phyloP scores from a whole-genome alignment of 2,113 vertebrate genomes.

The Cebus imitator region DNA sequence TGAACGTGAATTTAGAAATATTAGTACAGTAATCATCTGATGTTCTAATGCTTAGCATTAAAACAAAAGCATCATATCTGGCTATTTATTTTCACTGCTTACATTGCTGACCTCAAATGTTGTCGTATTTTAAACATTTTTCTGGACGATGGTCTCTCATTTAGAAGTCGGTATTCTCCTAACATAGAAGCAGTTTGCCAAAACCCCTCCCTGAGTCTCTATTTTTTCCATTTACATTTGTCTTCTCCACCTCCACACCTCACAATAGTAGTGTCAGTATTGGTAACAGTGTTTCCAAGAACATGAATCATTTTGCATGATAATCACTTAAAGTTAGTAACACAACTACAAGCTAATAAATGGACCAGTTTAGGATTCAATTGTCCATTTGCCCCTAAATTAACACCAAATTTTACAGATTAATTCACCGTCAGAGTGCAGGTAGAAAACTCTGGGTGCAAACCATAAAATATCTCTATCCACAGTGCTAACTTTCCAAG shows the following conservation, averaged over 20 bases:
- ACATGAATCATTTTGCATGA: not conserved
- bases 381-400: slow-evolving; percentile 41
- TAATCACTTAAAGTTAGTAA: slow-evolving; percentile 21
- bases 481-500: not conserved
- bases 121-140: slow-evolving; percentile 16
- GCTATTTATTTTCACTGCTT: not conserved
- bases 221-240: not conserved
- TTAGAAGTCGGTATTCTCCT: not conserved
- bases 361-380: not conserved
- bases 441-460: slow-evolving; percentile 29
- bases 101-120: not conserved
- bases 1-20: slow-evolving; percentile 13
- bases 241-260: not conserved
- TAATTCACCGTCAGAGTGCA: not conserved
- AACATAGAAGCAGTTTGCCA: not conserved
- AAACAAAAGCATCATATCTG: slow-evolving; percentile 1
- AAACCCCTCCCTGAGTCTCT: not conserved
- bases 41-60: not conserved
- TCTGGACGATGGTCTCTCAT: not conserved
- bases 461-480: slow-evolving; percentile 1
- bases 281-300: not conserved
- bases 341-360: slow-evolving; percentile 2
- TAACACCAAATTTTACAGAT: slow-evolving; percentile 53
- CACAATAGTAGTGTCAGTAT: not conserved
- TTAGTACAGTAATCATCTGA: slow-evolving; percentile 14